A percentile compares a stretch with the other conserved stretches of the same genome.
Evolutionary conservation across 2,797 vertebrate species (phyloP).

Genomic region (Cetoscarus ocellatus): DNA sequence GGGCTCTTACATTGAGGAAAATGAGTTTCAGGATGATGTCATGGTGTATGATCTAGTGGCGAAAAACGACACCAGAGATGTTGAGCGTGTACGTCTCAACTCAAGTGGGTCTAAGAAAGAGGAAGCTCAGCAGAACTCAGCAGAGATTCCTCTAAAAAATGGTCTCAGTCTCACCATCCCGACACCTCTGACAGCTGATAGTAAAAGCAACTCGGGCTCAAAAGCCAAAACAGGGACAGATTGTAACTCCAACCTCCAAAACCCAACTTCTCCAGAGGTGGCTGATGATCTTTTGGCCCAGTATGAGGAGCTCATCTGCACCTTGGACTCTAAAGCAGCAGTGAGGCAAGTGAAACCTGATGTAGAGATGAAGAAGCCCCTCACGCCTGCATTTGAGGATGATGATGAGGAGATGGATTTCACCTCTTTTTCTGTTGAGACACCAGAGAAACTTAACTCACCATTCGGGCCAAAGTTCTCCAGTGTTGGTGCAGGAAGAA

Average conservation of each 20-base stretch:
- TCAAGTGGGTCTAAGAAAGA: constrained; percentile 18
- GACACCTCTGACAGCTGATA: constrained; percentile 52
- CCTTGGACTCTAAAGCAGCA: constrained; percentile 81
- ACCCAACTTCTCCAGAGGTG: constrained; percentile 44
- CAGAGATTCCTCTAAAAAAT: constrained; percentile 62
- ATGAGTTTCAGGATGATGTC: constrained; percentile 96
- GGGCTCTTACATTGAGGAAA: constrained; percentile 95
- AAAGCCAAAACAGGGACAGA: constrained; percentile 52
- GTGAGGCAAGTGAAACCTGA: constrained; percentile 69
- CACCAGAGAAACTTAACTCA: constrained; percentile 85
- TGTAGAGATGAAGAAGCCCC: constrained; percentile 65
- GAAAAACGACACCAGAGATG: constrained; percentile 87
- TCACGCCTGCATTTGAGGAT: constrained; percentile 72
- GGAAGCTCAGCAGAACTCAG: constrained; percentile 11
- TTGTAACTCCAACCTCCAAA: constrained; percentile 63
- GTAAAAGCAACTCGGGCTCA: constrained; percentile 35
- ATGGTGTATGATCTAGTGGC: constrained; percentile 95
- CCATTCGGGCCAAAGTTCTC: constrained; percentile 84
- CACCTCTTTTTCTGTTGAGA: constrained; percentile 86
- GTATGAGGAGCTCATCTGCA: constrained; percentile 92
- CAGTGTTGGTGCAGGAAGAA: constrained; percentile 62
- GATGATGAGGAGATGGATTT: constrained; percentile 87
- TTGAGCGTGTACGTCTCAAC: constrained; percentile 21
- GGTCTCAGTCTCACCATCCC: constrained; percentile 67
- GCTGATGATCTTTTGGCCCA: constrained; percentile 89